Conservation (phyloP, 2,888 invertebrate genomes). For the Lasioglossum vierecki region DNA sequence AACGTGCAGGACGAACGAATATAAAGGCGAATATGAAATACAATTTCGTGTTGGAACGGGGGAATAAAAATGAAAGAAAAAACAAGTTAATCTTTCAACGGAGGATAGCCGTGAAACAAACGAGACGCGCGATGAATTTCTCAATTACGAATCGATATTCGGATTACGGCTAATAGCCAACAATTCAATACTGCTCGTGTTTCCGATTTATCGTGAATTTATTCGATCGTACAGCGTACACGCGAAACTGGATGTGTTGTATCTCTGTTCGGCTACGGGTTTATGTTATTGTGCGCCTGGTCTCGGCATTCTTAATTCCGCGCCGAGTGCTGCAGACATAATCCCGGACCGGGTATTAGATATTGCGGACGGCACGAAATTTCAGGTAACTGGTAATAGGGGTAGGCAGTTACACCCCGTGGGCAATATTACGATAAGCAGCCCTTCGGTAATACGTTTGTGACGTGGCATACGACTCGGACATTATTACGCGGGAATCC, state of each 20-base stretch:
- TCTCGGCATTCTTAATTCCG: not conserved
- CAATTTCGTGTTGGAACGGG: not conserved
- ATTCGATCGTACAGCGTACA: not conserved
- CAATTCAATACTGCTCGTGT: not conserved
- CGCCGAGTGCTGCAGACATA: slow-evolving; percentile 14
- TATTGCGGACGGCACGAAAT: slow-evolving; percentile 42
- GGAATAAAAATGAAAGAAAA: not conserved
- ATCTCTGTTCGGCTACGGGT: not conserved
- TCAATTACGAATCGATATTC: not conserved
- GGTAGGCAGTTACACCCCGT: slow-evolving; percentile 40
- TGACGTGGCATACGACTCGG: slow-evolving; percentile 7
- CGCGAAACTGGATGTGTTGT: not conserved
- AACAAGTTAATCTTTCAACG: not conserved
- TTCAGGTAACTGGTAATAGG: slow-evolving; percentile 54
- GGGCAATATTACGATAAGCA: slow-evolving; percentile 61
- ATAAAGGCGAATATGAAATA: not conserved
- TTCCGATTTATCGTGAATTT: not conserved
- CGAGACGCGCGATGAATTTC: not conserved
- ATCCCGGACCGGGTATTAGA: slow-evolving; percentile 30
- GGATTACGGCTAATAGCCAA: not conserved
- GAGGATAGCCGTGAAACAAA: not conserved
- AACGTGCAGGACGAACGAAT: not conserved
- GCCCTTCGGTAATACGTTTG: slow-evolving; percentile 46
- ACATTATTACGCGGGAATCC: slow-evolving; percentile 47
- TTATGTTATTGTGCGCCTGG: not conserved